A percentile compares a stretch with the other conserved stretches of the same genome.
phyloP scores from a whole-genome alignment of 2,888 invertebrate species.

The Bugulina stolonifera region DNA sequence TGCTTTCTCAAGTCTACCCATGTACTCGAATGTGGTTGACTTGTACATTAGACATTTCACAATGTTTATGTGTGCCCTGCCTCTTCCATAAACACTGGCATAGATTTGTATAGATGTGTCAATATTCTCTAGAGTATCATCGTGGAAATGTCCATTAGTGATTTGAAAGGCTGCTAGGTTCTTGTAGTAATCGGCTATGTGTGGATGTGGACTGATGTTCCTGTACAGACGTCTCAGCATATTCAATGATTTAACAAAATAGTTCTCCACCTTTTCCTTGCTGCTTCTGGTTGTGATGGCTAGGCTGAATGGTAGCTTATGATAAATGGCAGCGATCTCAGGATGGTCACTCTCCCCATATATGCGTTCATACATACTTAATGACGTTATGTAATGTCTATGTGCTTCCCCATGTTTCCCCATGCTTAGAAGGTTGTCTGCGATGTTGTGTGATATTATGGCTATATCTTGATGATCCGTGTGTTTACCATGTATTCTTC shows the following conservation, averaged over 20 bases:
- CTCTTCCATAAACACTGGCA: neutral
- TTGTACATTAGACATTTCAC: neutral
- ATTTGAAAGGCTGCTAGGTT: neutral
- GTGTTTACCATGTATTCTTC: neutral
- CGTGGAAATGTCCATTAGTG: neutral
- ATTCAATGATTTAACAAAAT: neutral
- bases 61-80: neutral
- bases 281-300: neutral
- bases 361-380: neutral
- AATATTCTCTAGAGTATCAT: neutral
- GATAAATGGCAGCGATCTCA: neutral
- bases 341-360: neutral
- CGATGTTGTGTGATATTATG: neutral
- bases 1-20: neutral
- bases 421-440: neutral
- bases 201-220: neutral
- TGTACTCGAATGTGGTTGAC: neutral
- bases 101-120: neutral
- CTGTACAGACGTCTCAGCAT: neutral
- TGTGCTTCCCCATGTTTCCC: neutral
- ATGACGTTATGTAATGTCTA: neutral
- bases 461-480: neutral
- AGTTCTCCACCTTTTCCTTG: neutral
- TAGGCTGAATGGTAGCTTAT: neutral
- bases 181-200: neutral